These are phyloP conservation scores for Carlito syrichta DNA, from an alignment of 2,113 vertebrate genomes.

Conservation along the genomic window DNA sequence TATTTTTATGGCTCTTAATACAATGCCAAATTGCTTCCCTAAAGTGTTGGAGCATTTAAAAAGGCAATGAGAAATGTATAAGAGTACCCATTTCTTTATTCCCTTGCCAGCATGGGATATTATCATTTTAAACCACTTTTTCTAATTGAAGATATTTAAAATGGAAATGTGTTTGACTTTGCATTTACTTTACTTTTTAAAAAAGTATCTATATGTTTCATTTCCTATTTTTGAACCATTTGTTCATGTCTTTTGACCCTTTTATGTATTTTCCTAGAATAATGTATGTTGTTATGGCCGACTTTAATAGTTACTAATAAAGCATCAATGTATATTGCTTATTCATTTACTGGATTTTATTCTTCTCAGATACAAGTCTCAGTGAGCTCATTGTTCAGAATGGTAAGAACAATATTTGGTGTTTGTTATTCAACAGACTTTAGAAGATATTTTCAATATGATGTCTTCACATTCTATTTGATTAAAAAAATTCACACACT, in stretches of 20 bases:
- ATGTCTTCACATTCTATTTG: not conserved
- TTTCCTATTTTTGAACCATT: not conserved
- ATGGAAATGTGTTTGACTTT: conserved; percentile 59
- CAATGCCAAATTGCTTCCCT: conserved; percentile 51
- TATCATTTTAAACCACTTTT: conserved; percentile 46
- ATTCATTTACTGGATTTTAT: not conserved
- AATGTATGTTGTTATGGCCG: not conserved
- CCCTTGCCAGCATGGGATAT: conserved; percentile 47
- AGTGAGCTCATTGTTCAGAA: not conserved
- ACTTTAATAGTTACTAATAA: conserved; percentile 13
- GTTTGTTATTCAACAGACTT: not conserved
- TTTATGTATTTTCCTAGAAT: not conserved
- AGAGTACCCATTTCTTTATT: conserved; percentile 47
- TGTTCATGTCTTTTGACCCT: not conserved
- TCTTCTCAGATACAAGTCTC: not conserved
- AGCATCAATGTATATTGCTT: not conserved
- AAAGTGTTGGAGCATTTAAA: conserved; percentile 56
- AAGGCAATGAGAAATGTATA: conserved; percentile 1
- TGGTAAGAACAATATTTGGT: not conserved
- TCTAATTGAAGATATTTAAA: conserved; percentile 55
- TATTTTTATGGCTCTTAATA: conserved; percentile 53
- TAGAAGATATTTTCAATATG: not conserved
- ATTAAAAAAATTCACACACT: not conserved
- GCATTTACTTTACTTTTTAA: conserved; percentile 49
- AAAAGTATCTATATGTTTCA: conserved; percentile 24